phyloP scores from a whole-genome alignment of 2,797 vertebrate species.

The Vespertilio murinus region DNA sequence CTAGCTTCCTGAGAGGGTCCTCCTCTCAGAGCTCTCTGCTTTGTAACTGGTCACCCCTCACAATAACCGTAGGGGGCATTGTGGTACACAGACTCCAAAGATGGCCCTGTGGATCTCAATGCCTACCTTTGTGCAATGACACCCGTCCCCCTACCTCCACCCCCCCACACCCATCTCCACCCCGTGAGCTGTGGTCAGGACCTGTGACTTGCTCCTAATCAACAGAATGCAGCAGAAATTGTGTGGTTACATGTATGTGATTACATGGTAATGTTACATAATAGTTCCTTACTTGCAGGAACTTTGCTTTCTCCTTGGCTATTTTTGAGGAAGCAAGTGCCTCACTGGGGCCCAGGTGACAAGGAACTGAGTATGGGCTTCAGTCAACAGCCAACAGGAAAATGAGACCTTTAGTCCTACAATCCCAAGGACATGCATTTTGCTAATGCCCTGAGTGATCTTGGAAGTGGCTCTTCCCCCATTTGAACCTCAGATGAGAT shows the following conservation, averaged over 20 bases:
- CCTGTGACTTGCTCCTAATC: neutral
- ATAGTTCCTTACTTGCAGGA: neutral
- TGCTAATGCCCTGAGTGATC: neutral
- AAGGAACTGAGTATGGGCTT: neutral
- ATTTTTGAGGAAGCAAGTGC: neutral
- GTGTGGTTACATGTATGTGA: neutral
- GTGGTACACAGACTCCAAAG: neutral
- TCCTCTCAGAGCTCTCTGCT: neutral
- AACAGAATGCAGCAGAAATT: neutral
- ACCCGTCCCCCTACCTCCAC: no score
- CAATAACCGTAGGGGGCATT: neutral
- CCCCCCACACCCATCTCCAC: no score
- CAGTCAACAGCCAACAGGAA: neutral
- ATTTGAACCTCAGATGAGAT: neutral
- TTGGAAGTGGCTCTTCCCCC: neutral
- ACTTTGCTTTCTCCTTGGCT: neutral
- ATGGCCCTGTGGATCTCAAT: neutral
- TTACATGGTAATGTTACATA: no score
- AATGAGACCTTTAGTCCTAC: neutral
- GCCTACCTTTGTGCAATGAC: neutral
- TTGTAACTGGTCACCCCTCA: neutral
- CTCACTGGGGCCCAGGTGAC: fast-evolving
- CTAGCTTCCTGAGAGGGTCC: neutral
- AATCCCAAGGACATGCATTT: neutral
- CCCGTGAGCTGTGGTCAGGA: neutral